Base-by-base conservation (phyloP, 2,797 vertebrate species). In the Onychomys leucogaster region DNA sequence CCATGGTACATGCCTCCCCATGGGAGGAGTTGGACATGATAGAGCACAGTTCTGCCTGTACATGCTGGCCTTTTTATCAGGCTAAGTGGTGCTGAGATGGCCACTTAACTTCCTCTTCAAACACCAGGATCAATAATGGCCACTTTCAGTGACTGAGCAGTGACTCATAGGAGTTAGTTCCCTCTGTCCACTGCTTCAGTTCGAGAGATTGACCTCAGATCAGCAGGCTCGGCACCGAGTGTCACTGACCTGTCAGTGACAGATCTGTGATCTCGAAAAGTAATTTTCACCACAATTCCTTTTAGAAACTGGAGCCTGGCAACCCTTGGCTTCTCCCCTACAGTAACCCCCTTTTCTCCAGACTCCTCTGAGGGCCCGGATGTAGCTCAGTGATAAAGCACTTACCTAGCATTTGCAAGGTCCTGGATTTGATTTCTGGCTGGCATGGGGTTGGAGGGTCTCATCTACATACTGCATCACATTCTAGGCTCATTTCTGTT, bases 101-200 rank as follows among this genome's bases (percentile, higher is more conserved):
- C 69, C 83, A 83, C 67, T 73, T 65, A 89, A 32, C 80, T 96
- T 86, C 59, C 43, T 88, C 95, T 91, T 67, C 76, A 61, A 90
- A 88, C 16, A 29, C 46, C 63, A 87, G 89, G 57, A 84, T 94
- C 83, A 49, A 73, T 63, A 73, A 21, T 19, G 63, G 75, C 37
- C 37, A 37, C 87, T 93, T 87, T n/a, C 57, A 83, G 13, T 11
- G 57, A 27, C 11, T n/a, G 37, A 19, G 21, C 25, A 76, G 75
- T 49, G 29, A 49, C 83, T 85, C 27, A 7, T 6, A 87, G 65
- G 34, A 37, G 13, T 37, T 37, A 37, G 4, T 37, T 87, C 67
- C 73, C 13, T 11, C 23, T 34, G 19, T 29, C 49, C 14, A 29
- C 49, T 13, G 9, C 37, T 25, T 37, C 7, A 3, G 23, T 19